Percentiles rank a stretch among this genome's conserved stretches.
These are phyloP conservation scores for Drosophila anomelani DNA, from an alignment of 2,888 invertebrate genomes.

Conservation along the genomic window DNA sequence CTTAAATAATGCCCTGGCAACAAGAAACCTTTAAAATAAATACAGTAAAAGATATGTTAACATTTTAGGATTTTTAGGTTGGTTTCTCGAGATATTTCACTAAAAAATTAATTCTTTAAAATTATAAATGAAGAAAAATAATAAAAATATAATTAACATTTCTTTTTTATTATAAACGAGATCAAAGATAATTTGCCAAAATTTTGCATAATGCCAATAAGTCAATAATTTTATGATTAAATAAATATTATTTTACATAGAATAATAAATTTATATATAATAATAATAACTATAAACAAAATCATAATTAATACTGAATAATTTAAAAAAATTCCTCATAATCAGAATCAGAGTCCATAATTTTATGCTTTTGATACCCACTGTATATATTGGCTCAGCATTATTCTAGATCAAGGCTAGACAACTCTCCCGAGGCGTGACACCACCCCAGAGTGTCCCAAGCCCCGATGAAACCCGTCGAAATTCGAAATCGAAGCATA, in stretches of 20 bases:
- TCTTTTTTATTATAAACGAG: too few species aligned
- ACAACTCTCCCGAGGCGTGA: slow-evolving; percentile 7
- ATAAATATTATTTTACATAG: too few species aligned
- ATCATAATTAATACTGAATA: too few species aligned
- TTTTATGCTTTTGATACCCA: slow-evolving; percentile 6
- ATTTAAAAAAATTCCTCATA: too few species aligned
- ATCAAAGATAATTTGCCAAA: too few species aligned
- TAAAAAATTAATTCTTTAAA: neutral
- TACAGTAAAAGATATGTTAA: neutral
- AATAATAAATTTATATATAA: too few species aligned
- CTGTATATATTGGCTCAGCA: slow-evolving; percentile 3
- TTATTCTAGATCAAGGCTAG: slow-evolving; percentile 19
- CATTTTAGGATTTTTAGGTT: neutral
- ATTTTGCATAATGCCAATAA: too few species aligned
- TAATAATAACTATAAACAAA: too few species aligned
- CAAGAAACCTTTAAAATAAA: neutral
- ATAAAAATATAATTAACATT: too few species aligned
- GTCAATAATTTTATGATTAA: too few species aligned
- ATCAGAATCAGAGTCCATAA: neutral
- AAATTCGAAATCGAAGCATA: slow-evolving; percentile 23
- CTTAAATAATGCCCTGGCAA: slow-evolving; percentile 1
- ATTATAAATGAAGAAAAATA: neutral
- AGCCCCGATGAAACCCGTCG: neutral
- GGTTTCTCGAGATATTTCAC: neutral
- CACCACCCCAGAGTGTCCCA: neutral